Conservation (phyloP, 2,113 vertebrate genomes). For the Corythornis madagascariensis region DNA sequence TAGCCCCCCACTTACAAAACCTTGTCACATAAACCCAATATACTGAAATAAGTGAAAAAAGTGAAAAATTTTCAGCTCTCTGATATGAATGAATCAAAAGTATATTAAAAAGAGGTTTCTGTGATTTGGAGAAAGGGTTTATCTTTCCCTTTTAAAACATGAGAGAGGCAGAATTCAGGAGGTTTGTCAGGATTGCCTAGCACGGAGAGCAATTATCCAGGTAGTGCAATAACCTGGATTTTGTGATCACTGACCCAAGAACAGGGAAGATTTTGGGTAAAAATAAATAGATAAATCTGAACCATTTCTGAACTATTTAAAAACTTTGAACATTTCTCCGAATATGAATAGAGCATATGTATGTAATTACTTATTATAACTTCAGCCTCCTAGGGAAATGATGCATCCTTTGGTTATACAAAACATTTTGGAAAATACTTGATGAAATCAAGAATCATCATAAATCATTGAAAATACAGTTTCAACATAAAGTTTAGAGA, state of each 20-base stretch:
- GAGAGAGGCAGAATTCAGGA: not conserved
- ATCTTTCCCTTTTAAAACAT: not conserved
- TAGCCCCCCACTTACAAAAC: not conserved
- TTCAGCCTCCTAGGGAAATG: not conserved
- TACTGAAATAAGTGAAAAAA: not conserved
- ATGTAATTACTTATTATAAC: constrained; percentile 14
- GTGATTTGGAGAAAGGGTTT: not conserved
- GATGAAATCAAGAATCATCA: not conserved
- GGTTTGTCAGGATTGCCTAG: not conserved
- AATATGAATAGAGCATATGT: not conserved
- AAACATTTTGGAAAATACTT: constrained; percentile 6
- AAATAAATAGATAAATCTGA: not conserved
- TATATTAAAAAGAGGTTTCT: not conserved
- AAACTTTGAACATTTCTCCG: not conserved
- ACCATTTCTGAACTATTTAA: not conserved
- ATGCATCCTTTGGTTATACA: not conserved
- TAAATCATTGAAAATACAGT: not conserved
- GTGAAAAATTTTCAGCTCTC: not conserved
- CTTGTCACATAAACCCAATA: not conserved
- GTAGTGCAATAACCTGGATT: not conserved
- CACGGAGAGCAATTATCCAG: not conserved
- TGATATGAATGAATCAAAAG: accelerated
- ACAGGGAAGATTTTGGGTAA: not conserved
- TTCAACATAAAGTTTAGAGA: constrained; percentile 21
- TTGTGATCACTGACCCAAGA: not conserved